A percentile compares a stretch with the other conserved stretches of the same genome.
Evolutionary conservation across 2,888 invertebrate species (phyloP).

Genomic region (Cyaniris semiargus): DNA sequence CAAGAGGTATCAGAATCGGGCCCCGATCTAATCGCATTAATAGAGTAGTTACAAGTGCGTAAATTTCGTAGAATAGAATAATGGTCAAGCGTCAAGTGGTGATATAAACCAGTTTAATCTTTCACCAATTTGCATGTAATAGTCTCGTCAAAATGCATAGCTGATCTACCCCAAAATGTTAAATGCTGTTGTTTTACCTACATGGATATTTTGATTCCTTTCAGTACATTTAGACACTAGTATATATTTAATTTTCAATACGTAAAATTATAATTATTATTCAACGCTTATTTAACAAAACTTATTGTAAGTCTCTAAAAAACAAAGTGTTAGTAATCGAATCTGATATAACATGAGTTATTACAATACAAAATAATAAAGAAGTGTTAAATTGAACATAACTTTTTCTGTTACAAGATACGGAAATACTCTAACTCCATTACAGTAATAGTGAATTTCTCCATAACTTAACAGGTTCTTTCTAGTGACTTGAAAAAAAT

Average conservation of each 20-base stretch:
- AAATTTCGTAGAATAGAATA: not conserved
- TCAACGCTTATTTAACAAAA: too few species aligned
- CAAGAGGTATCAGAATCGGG: too few species aligned
- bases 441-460: not conserved
- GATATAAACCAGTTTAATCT: not conserved
- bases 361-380: not conserved
- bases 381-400: too few species aligned
- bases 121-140: not conserved
- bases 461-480: not conserved
- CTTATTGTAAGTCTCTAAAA: too few species aligned
- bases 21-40: too few species aligned
- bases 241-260: too few species aligned
- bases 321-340: too few species aligned
- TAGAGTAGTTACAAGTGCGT: not conserved
- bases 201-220: too few species aligned
- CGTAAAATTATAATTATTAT: too few species aligned
- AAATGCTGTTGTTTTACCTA: not conserved
- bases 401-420: not conserved
- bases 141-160: constrained; percentile 10
- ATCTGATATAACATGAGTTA: too few species aligned
- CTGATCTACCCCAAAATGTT: not conserved
- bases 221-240: too few species aligned
- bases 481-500: constrained; percentile 11
- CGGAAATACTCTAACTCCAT: not conserved
- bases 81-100: not conserved